Base-by-base conservation (phyloP, 2,797 vertebrate species). In the Danio albolineatus region DNA sequence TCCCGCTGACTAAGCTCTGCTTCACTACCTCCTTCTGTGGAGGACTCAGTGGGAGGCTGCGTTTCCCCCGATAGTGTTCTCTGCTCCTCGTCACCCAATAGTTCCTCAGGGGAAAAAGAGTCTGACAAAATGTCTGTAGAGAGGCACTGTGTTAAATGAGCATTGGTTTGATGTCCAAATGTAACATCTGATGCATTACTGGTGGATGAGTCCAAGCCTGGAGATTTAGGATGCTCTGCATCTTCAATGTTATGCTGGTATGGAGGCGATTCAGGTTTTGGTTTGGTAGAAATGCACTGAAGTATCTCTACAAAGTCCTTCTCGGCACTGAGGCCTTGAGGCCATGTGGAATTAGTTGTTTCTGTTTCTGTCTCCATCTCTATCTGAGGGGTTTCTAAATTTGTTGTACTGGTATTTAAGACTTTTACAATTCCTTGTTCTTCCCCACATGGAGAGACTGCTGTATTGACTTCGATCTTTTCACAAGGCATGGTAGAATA, bases 401-500 rank as follows among this genome's bases (percentile, higher is more conserved):
- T 54, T 53, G 38, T 48, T 59, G 65, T 67, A 21, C 39, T 38
- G 21, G 39, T 38, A 19, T 65, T 16, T 19, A 16, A 10, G 5
- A 73, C 61, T 28, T 57, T 67, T 53, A 41, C 44, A 12, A n/a
- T 62, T 64, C 44, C 38, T 73, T 76, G 67, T 48, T 60, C 17
- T 38, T 82, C 80, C 85, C 90, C 92, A 78, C 83, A 87, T 43
- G 43, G 46, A 36, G 91, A 92, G 84, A 89, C 82, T 48, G 87
- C 88, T 44, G 92, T 85, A n/a, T 92, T 89, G 70, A 89, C 92
- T 61, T 94, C 94, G 39, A 86, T 65, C 57, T 93, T 93, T 67
- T 96, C 95, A 72, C 92, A 92, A 79, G 91, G 87, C 43, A 90
- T 89, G 54, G 94, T 93, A 10, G 90, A 82, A 84, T 82, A 92